Evolutionary conservation across 2,113 vertebrate genomes (phyloP).

Genomic region (Takifugu flavidus): DNA sequence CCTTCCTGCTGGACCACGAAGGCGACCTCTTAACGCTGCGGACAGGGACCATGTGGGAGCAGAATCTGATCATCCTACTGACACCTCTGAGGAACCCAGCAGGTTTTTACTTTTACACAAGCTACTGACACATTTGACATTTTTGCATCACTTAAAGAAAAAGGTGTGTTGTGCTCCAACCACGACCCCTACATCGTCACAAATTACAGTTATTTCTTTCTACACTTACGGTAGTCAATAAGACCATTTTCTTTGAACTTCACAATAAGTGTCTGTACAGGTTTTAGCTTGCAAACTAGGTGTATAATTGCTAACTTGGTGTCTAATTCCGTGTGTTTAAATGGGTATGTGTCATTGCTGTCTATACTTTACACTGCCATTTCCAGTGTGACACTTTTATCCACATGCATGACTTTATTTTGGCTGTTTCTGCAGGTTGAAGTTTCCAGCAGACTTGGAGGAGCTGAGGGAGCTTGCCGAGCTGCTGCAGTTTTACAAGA

Average conservation of each 20-base stretch:
- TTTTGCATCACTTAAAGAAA: too few species aligned
- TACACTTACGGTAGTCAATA: too few species aligned
- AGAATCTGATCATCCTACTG: constrained; percentile 19
- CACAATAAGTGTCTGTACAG: too few species aligned
- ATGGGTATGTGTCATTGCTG: too few species aligned
- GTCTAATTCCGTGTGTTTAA: too few species aligned
- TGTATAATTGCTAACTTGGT: too few species aligned
- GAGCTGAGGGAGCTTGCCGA: constrained; percentile 86
- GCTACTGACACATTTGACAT: too few species aligned
- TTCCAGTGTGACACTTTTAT: not conserved
- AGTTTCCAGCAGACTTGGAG: constrained; percentile 90
- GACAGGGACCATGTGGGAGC: constrained; percentile 24
- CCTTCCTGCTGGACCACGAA: constrained; percentile 55
- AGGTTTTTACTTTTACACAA: constrained; percentile 31
- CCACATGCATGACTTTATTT: not conserved
- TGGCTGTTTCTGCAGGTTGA: constrained; percentile 73
- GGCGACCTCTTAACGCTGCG: constrained; percentile 2
- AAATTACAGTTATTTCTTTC: too few species aligned
- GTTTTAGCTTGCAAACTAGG: too few species aligned
- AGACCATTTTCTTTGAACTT: too few species aligned
- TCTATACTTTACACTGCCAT: not conserved
- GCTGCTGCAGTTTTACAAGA: constrained; percentile 86
- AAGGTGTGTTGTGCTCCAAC: too few species aligned
- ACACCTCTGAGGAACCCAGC: constrained; percentile 31
- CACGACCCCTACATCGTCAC: too few species aligned